phyloP scores from a whole-genome alignment of 2,888 invertebrate genomes.

The Cataglyphis cursor region DNA sequence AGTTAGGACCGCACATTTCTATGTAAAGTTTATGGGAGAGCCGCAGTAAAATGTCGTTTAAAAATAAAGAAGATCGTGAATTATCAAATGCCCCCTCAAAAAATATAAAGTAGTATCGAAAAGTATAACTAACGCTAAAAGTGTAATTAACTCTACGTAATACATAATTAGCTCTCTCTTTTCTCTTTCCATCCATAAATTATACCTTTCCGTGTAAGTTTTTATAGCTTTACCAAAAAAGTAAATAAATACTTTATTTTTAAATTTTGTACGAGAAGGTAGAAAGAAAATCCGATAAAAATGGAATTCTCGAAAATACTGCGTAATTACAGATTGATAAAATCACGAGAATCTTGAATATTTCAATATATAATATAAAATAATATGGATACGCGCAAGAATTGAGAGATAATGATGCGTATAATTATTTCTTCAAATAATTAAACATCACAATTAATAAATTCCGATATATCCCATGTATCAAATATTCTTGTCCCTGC shows the following conservation, averaged over 20 bases:
- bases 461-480: slow-evolving; percentile 1
- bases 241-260: neutral
- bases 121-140: neutral
- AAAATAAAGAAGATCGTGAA: slow-evolving; percentile 16
- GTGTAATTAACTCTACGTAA: neutral
- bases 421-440: slow-evolving; percentile 21
- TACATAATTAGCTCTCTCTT: neutral
- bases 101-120: slow-evolving; percentile 2
- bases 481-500: slow-evolving; percentile 27
- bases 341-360: neutral
- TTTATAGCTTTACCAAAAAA: neutral
- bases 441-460: slow-evolving; percentile 10
- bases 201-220: neutral
- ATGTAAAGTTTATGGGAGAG: slow-evolving; percentile 12
- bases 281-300: neutral
- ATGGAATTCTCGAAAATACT: neutral
- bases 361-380: neutral
- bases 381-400: neutral
- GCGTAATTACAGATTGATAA: neutral
- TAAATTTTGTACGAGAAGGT: neutral
- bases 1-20: slow-evolving; percentile 37
- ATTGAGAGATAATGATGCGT: slow-evolving; percentile 4
- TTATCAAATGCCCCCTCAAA: slow-evolving; percentile 1
- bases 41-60: slow-evolving; percentile 1
- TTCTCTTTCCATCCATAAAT: slow-evolving; percentile 20